A percentile compares a stretch with the other conserved stretches of the same genome.
These are phyloP conservation scores for Hiodon alosoides DNA, from an alignment of 2,113 vertebrate species.

Conservation along the genomic window DNA sequence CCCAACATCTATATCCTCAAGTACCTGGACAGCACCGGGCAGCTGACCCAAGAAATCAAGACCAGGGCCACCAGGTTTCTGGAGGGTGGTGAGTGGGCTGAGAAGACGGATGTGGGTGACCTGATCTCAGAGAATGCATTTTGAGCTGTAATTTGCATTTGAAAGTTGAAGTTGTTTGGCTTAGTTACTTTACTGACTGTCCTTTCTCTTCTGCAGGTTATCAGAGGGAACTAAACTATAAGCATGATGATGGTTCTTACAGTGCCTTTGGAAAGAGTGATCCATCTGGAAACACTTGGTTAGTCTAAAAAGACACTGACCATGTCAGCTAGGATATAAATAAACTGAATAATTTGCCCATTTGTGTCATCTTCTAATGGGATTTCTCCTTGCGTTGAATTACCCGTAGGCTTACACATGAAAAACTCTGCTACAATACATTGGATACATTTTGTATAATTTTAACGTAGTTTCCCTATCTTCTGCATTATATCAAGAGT, in stretches of 20 bases:
- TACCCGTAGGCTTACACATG: background rate
- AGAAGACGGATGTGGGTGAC: background rate
- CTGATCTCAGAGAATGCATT: background rate
- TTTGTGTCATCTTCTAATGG: too few species aligned
- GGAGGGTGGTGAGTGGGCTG: slow-evolving; percentile 56
- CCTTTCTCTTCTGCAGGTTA: slow-evolving; percentile 62
- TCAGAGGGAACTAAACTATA: slow-evolving; percentile 76
- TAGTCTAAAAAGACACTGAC: slow-evolving; percentile 33
- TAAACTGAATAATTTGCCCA: too few species aligned
- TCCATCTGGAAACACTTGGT: slow-evolving; percentile 78
- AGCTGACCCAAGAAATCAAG: slow-evolving; percentile 57
- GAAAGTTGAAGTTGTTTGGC: background rate
- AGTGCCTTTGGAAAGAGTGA: slow-evolving; percentile 75
- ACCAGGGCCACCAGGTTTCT: slow-evolving; percentile 57
- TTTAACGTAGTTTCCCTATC: too few species aligned
- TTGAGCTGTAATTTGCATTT: too few species aligned
- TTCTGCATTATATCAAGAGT: too few species aligned
- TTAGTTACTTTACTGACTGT: background rate
- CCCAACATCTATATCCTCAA: slow-evolving; percentile 77
- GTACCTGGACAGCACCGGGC: slow-evolving; percentile 67
- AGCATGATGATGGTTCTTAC: slow-evolving; percentile 75
- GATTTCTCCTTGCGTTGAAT: too few species aligned
- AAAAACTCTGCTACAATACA: too few species aligned
- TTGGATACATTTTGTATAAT: too few species aligned
- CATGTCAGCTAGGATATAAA: background rate